These are phyloP conservation scores for Cerceris ruficornis DNA, from an alignment of 2,888 invertebrate species.

Conservation along the genomic window DNA sequence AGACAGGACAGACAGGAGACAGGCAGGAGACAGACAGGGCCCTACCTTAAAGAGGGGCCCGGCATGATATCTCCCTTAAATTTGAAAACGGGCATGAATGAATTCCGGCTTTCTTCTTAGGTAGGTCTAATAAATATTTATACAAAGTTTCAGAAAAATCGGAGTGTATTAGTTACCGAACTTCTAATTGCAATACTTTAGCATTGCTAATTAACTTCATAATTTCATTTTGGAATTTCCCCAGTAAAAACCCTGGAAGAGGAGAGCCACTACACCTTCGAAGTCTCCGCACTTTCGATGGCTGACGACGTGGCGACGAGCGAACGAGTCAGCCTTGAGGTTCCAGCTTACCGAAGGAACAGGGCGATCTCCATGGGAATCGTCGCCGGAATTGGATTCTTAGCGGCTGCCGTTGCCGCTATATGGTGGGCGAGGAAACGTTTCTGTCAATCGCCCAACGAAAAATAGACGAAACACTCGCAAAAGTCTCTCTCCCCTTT, in stretches of 20 bases:
- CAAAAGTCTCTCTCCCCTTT: constrained; percentile 14
- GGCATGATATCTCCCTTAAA: no score
- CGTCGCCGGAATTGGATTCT: constrained; percentile 87
- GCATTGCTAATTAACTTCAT: no score
- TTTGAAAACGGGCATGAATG: no score
- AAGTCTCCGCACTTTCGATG: constrained; percentile 86
- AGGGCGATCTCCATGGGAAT: constrained; percentile 88
- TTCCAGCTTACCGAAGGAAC: constrained; percentile 88
- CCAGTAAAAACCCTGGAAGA: constrained; percentile 88
- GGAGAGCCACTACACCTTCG: constrained; percentile 88
- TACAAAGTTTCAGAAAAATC: no score
- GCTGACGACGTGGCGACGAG: constrained; percentile 86
- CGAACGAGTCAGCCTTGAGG: constrained; percentile 85
- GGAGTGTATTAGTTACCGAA: no score
- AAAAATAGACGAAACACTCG: constrained; percentile 58
- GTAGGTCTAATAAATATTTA: no score
- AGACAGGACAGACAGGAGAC: no score
- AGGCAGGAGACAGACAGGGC: no score
- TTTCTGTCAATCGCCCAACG: constrained; percentile 76
- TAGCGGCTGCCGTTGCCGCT: constrained; percentile 86
- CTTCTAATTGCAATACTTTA: no score
- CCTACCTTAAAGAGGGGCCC: no score
- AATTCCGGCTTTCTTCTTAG: no score
- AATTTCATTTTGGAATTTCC: constrained; percentile 54
- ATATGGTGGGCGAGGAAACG: constrained; percentile 84